Evolutionary conservation across 1,140 invertebrate species (phyloP).

Genomic region (Dendroctonus ponderosae): DNA sequence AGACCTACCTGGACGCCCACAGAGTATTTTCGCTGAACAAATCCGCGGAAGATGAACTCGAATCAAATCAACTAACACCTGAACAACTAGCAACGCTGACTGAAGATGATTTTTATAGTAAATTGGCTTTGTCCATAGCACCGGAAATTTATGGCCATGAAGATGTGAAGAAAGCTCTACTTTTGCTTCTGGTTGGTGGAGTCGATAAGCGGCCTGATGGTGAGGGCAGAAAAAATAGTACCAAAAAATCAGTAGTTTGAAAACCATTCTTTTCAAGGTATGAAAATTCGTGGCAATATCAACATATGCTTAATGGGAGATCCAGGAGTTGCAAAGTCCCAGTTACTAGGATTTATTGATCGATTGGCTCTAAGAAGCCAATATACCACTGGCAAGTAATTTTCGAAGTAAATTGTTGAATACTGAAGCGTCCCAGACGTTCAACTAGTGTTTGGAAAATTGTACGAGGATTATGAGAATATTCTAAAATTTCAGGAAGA

Average conservation of each 20-base stretch:
- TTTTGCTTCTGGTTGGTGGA: conserved; percentile 92
- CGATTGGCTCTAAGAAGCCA: conserved; percentile 82
- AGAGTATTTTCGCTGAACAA: conserved; percentile 77
- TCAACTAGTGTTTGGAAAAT: not conserved
- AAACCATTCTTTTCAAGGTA: conserved; percentile 41
- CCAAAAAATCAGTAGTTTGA: not conserved
- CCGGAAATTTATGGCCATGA: conserved; percentile 99
- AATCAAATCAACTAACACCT: conserved; percentile 70
- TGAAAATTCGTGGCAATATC: conserved; percentile 89
- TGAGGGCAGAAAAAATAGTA: not conserved
- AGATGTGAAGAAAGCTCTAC: conserved; percentile 96
- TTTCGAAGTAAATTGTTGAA: not conserved
- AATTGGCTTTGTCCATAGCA: conserved; percentile 89
- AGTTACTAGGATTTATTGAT: conserved; percentile 93
- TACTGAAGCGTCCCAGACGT: not conserved
- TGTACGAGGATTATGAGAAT: no score
- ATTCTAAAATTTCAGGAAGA: conserved; percentile 60
- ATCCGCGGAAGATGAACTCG: conserved; percentile 72
- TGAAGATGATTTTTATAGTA: conserved; percentile 89
- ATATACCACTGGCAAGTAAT: conserved; percentile 37
- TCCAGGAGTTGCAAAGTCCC: conserved; percentile 98
- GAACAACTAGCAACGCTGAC: conserved; percentile 75
- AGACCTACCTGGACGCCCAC: conserved; percentile 93
- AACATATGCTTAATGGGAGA: conserved; percentile 99
- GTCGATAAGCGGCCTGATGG: conserved; percentile 86